Evolutionary conservation across 2,888 invertebrate species (phyloP), one percentile per base, ranked within the genome.

Genomic region (Coremacera marginata): DNA sequence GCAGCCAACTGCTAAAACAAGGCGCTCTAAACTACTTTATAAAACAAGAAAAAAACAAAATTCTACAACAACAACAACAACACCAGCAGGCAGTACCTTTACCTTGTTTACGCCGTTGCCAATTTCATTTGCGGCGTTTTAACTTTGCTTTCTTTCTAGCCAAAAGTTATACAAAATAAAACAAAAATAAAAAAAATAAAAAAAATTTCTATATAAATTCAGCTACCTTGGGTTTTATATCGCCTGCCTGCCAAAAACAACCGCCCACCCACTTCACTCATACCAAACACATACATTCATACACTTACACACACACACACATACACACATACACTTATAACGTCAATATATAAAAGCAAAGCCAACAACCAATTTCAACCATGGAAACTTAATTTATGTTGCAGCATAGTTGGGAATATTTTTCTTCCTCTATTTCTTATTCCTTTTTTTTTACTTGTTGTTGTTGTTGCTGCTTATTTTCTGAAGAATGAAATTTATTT

Each of bases 371-470:
- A 88, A 87, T 87, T 88, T 88, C 88, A 88, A 87, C 86, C 88
- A 89, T 88, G 88, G 88, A 89, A 88, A 89, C 89, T 88, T 88
- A 89, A 89, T 88, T 88, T 88, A 88, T 88, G 88, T 88, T 88
- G 86, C 86, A 87, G 84, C 87, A 87, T 85, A 87, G 87, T 86
- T 86, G 85, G 85, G 87, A 88, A 87, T 86, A 86, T 87, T 86
- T 86, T 85, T 84, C 85, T 86, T 84, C 82, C 82, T 78, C 77
- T 79, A 80, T 72, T 52, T 72, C 77, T 71, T 75, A 55, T 73
- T 19, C 52, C 67, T 63, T 57, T 27, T 84, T 70, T 55, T 82
- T 81, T 60, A 70, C 70, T 75, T 75, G 73, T 77, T 75, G 75
- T 63, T 73, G 76, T 76, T 80, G 79, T 77, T 77, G 78, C 71